These are phyloP conservation scores for Toxonevra muliebris DNA, from an alignment of 2,888 invertebrate genomes.

Conservation along the genomic window DNA sequence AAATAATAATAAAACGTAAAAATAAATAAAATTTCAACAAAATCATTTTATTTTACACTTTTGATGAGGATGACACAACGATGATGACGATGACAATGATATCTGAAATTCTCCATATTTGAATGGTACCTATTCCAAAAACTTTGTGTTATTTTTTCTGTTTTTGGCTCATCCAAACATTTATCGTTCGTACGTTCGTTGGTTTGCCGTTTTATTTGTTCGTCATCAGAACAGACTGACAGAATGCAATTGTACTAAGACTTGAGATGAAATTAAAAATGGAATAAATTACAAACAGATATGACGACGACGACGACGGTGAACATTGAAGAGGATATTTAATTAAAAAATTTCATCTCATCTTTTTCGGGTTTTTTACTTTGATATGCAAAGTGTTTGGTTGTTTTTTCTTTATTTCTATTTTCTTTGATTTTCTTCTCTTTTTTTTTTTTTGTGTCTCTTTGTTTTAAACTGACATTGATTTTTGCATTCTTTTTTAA, in stretches of 20 bases:
- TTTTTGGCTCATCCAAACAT: too few species aligned
- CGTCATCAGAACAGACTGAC: slow-evolving; percentile 14
- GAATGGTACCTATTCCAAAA: too few species aligned
- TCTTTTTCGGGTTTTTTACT: slow-evolving; percentile 12
- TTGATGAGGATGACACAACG: too few species aligned
- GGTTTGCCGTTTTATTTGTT: slow-evolving; percentile 7
- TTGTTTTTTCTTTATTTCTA: slow-evolving; percentile 7
- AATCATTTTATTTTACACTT: too few species aligned
- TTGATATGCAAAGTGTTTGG: slow-evolving; percentile 24
- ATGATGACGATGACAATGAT: too few species aligned
- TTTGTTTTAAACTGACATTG: slow-evolving; percentile 6
- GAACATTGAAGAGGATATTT: slow-evolving; percentile 23
- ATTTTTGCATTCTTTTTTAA: slow-evolving; percentile 18
- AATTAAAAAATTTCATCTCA: slow-evolving; percentile 28
- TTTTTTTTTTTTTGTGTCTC: slow-evolving; percentile 1
- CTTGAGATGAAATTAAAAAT: slow-evolving; percentile 28
- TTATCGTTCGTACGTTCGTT: background rate
- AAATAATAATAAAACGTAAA: too few species aligned
- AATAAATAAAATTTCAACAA: too few species aligned
- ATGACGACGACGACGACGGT: slow-evolving; percentile 3
- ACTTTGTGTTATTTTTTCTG: too few species aligned
- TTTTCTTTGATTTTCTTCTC: background rate
- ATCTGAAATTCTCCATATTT: too few species aligned
- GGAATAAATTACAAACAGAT: slow-evolving; percentile 31
- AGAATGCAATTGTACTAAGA: slow-evolving; percentile 23